phyloP scores from a whole-genome alignment of 2,797 vertebrate species.

The Alectoris magna region DNA sequence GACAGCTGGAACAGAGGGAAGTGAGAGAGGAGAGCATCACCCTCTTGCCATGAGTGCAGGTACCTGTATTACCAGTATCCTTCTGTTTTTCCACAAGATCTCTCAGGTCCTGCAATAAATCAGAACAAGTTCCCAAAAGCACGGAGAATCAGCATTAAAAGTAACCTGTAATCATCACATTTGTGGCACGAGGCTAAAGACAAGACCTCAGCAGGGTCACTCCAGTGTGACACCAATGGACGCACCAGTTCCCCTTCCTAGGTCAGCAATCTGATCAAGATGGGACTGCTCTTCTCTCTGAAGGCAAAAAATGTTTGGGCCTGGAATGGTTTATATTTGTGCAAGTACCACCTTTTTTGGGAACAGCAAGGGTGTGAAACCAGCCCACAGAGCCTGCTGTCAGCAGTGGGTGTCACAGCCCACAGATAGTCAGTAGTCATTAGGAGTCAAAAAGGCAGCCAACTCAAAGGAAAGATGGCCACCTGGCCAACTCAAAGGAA shows the following conservation, averaged over 20 bases:
- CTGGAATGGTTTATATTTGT: conserved; percentile 17
- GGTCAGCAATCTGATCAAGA: background rate
- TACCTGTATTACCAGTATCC: background rate
- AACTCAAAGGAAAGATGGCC: conserved; percentile 15
- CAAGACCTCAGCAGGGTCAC: background rate
- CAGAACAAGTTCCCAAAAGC: background rate
- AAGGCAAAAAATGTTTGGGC: background rate
- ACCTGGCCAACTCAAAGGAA: conserved; percentile 7
- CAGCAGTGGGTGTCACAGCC: conserved; percentile 13
- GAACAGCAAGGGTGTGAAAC: conserved; percentile 42
- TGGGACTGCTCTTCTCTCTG: background rate
- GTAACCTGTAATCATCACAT: rapidly evolving
- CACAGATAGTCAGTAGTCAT: conserved; percentile 45
- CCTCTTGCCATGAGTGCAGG: background rate
- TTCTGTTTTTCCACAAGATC: background rate
- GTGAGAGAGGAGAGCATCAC: background rate
- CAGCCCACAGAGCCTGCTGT: conserved; percentile 50
- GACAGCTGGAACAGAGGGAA: background rate
- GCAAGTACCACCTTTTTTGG: conserved; percentile 55
- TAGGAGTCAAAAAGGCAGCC: conserved; percentile 58
- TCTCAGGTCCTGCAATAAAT: background rate
- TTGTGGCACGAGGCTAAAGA: background rate
- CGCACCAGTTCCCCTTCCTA: background rate
- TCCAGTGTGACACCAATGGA: background rate
- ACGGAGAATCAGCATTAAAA: background rate